These are phyloP conservation scores for Romanogobio albipinnatus DNA, from an alignment of 2,113 vertebrate genomes.

Conservation along the genomic window DNA sequence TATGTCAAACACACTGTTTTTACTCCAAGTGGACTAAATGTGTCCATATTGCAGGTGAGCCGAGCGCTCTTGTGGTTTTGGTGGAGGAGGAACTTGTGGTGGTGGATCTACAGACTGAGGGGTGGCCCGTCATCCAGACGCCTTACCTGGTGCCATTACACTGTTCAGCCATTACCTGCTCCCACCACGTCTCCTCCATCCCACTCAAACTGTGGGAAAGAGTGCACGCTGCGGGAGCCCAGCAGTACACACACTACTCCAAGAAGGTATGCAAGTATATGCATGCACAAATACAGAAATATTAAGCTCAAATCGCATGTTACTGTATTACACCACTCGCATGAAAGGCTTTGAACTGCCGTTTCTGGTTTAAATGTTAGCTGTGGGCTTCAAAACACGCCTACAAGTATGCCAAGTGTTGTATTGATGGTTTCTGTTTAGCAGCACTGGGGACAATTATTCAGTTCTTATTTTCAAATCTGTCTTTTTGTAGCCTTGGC, in stretches of 20 bases:
- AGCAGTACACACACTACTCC: slow-evolving; percentile 88
- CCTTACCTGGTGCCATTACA: slow-evolving; percentile 96
- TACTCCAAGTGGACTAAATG: background rate
- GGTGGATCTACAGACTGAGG: slow-evolving; percentile 85
- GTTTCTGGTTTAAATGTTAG: background rate
- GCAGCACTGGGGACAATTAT: background rate
- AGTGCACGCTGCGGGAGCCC: slow-evolving; percentile 80
- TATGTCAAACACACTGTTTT: background rate
- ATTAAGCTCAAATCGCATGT: background rate
- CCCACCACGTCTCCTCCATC: slow-evolving; percentile 92
- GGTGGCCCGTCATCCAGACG: slow-evolving; percentile 91
- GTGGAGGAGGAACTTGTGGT: slow-evolving; percentile 96
- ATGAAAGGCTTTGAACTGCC: no score
- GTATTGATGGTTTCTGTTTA: background rate
- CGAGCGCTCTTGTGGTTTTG: slow-evolving; percentile 90
- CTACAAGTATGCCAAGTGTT: background rate
- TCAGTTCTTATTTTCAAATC: slow-evolving; percentile 8
- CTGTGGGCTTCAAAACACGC: background rate
- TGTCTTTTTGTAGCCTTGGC: slow-evolving; percentile 83
- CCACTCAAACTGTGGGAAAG: slow-evolving; percentile 96
- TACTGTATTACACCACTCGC: background rate
- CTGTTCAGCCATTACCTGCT: slow-evolving; percentile 97
- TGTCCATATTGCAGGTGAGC: slow-evolving; percentile 75
- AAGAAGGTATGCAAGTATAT: slow-evolving; percentile 76
- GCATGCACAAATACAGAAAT: background rate